phyloP scores from a whole-genome alignment of 2,888 invertebrate species.

The Cosmopolites sordidus region DNA sequence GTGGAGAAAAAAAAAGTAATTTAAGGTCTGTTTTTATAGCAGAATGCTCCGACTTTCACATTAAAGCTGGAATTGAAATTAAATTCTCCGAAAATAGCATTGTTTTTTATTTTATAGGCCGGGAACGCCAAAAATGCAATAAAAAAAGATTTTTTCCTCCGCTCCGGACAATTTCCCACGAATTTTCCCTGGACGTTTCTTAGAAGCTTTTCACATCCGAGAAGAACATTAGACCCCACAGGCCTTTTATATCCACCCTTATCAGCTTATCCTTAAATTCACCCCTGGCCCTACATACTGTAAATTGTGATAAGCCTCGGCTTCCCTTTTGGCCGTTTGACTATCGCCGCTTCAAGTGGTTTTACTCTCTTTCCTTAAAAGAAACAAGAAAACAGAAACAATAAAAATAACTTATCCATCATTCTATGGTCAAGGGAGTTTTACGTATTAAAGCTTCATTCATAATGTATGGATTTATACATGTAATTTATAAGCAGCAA shows the following conservation, averaged over 20 bases:
- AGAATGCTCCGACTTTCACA: too few species aligned
- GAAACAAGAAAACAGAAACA: background rate
- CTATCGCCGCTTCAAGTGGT: constrained; percentile 17
- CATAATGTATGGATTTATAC: too few species aligned
- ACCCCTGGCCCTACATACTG: constrained; percentile 19
- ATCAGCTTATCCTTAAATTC: constrained; percentile 23
- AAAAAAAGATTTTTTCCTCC: constrained; percentile 19
- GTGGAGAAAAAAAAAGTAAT: too few species aligned
- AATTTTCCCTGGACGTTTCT: constrained; percentile 14
- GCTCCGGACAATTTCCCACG: constrained; percentile 12
- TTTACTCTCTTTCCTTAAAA: constrained; percentile 4
- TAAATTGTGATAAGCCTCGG: constrained; percentile 22
- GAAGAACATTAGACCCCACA: constrained; percentile 17
- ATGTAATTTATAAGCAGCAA: too few species aligned
- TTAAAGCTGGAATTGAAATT: too few species aligned
- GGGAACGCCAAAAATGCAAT: constrained; percentile 12
- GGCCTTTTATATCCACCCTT: constrained; percentile 22
- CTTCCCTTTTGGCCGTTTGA: constrained; percentile 10
- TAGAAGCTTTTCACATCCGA: constrained; percentile 19
- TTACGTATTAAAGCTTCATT: too few species aligned
- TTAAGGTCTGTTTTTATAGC: too few species aligned
- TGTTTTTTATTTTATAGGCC: constrained; percentile 10
- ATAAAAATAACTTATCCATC: too few species aligned
- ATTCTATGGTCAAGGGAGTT: too few species aligned
- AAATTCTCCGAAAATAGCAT: constrained; percentile 1